Evolutionary conservation across 1,140 invertebrate genomes (phyloP).

Genomic region (Steinernema khuongi): DNA sequence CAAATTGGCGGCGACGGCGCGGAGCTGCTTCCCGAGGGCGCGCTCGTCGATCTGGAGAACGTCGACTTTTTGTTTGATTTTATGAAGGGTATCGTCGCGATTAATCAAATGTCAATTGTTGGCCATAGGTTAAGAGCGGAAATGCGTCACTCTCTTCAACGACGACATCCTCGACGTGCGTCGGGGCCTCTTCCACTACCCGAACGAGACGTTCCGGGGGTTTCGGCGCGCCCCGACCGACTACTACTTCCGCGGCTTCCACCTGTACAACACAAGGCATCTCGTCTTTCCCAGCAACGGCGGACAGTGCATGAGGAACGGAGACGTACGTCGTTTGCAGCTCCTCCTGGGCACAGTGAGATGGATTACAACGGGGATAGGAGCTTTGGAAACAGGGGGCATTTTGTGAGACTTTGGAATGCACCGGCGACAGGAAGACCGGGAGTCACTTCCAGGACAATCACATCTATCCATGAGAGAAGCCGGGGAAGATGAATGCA

Average conservation of each 20-base stretch:
- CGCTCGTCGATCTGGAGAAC: background rate
- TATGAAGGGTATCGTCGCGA: slow-evolving; percentile 2
- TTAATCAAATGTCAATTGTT: background rate
- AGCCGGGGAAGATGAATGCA: too few species aligned
- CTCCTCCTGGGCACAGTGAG: too few species aligned
- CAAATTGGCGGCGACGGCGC: background rate
- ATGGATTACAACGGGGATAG: too few species aligned
- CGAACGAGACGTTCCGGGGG: slow-evolving; percentile 38
- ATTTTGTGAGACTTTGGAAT: too few species aligned
- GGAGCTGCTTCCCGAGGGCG: background rate
- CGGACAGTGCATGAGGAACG: slow-evolving; percentile 1
- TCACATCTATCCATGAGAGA: too few species aligned
- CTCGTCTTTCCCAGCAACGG: background rate
- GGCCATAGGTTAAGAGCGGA: slow-evolving; percentile 1
- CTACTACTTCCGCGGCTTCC: slow-evolving; percentile 45
- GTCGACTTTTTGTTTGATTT: background rate
- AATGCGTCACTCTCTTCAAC: slow-evolving; percentile 39
- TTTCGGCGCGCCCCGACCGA: slow-evolving; percentile 46
- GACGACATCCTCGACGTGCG: slow-evolving; percentile 45
- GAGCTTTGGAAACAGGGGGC: too few species aligned
- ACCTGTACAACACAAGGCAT: slow-evolving; percentile 17
- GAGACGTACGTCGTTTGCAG: background rate
- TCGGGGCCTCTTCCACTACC: slow-evolving; percentile 50
- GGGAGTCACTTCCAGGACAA: too few species aligned
- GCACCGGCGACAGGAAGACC: too few species aligned